Conservation (phyloP, 2,113 vertebrate species). For the Accipiter cooperii region DNA sequence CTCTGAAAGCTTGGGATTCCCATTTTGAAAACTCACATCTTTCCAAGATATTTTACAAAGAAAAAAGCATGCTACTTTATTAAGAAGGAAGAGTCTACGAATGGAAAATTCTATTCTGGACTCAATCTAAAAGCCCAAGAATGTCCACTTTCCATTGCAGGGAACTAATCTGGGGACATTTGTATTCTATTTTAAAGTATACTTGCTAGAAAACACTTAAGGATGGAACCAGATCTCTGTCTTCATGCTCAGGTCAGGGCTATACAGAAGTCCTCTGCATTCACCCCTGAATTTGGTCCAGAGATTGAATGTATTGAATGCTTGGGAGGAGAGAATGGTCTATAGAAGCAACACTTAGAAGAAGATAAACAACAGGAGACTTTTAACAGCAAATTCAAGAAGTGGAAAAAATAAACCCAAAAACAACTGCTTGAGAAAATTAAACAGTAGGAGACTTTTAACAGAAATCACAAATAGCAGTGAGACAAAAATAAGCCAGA, state of each 20-base stretch:
- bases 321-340: not conserved
- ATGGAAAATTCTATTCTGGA: not conserved
- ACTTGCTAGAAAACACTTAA: not conserved
- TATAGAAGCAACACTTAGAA: not conserved
- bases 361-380: not conserved
- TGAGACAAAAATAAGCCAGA: constrained; percentile 1
- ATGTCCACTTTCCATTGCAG: not conserved
- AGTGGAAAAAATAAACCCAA: not conserved
- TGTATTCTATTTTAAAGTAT: not conserved
- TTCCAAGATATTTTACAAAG: not conserved
- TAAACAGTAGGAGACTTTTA: constrained; percentile 43
- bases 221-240: not conserved
- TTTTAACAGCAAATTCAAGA: constrained; percentile 23
- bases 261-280: not conserved
- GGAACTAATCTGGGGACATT: not conserved
- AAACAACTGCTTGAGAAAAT: constrained; percentile 12
- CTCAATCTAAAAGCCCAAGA: not conserved
- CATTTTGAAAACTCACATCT: not conserved
- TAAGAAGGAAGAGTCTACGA: not conserved
- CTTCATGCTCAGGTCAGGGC: not conserved
- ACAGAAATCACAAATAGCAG: constrained; percentile 19
- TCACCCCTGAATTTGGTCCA: not conserved
- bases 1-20: not conserved
- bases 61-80: not conserved
- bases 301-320: not conserved